These are phyloP conservation scores for Colius striatus DNA, from an alignment of 2,113 vertebrate genomes.

Conservation along the genomic window DNA sequence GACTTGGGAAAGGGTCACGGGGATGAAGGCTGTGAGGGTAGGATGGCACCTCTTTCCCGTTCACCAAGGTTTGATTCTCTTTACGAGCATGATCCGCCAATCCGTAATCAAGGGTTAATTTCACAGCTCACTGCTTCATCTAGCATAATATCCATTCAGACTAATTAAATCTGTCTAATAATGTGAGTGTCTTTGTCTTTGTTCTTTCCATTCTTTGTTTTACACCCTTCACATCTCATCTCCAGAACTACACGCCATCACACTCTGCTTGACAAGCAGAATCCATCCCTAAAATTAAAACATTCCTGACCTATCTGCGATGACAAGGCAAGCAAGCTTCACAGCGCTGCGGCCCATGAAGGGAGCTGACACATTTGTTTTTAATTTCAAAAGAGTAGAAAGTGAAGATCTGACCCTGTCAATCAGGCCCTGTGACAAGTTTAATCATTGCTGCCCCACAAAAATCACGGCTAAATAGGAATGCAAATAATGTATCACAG, in stretches of 20 bases:
- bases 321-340: conserved; percentile 90
- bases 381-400: conserved; percentile 93
- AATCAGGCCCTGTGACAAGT: conserved; percentile 98
- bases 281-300: conserved; percentile 99
- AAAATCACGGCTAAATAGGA: conserved; percentile 99
- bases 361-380: conserved; percentile 92
- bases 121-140: conserved; percentile 96
- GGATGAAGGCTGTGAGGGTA: conserved; percentile 35
- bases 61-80: conserved; percentile 77
- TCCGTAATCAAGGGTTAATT: conserved; percentile 99
- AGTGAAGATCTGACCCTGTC: conserved; percentile 99
- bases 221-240: conserved; percentile 98
- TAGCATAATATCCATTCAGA: conserved; percentile 98
- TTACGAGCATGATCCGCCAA: conserved; percentile 75
- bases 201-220: conserved; percentile 93
- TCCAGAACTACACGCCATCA: conserved; percentile 91
- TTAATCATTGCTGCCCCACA: conserved; percentile 99
- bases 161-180: conserved; percentile 99
- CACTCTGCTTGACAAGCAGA: conserved; percentile 92
- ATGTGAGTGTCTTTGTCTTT: conserved; percentile 94
- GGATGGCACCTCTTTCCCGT: conserved; percentile 66
- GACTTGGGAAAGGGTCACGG: background rate
- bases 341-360: conserved; percentile 85
- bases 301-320: conserved; percentile 94
- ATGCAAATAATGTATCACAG: conserved; percentile 98